Evolutionary conservation across 1,140 invertebrate genomes (phyloP), one percentile per base, ranked within the genome.

Genomic region (Drosophila ercepeae): DNA sequence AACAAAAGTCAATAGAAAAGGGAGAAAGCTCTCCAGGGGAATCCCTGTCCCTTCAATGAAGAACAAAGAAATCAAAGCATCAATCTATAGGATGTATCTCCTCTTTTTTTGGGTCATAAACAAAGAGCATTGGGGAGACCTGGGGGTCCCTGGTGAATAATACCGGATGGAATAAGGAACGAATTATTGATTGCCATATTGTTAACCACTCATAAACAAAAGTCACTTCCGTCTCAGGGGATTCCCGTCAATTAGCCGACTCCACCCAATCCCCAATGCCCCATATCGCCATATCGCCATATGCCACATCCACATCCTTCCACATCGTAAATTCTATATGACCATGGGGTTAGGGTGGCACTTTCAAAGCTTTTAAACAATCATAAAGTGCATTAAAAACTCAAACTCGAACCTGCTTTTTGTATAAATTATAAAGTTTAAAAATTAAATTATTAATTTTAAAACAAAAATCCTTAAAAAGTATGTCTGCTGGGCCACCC

Each of bases 181-280:
- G 60, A 64, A 64, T 49, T 64, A 64, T 64, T 61, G 60, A 64
- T 64, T 61, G 41, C 57, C 60, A 49, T 41, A 21, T 64, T 59
- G 60, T 63, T 48, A 64, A 41, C 27, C 57, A 48, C 16, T 61
- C 42, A 60, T 64, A 64, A 64, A 60, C 54, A 63, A 63, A 60
- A 19, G 55, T 64, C 29, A 61, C 60, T 41, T 64, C 55, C 60
- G 60, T 23, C 42, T 57, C 36, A n/a, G 2, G 41, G 60, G 29
- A 49, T 27, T 29, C 18, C 21, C n/a, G 25, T 42, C 60, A 64
- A 64, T 64, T 64, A 64, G 57, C 23, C 60, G 1, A 27, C 48
- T 23, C 19, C 19, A 8, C 29, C 27, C 9, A 39, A 14, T 3
- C 13, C 25, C 36, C 52, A 16, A 21, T 34, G 27, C 1, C 59